Evolutionary conservation across 2,888 invertebrate species (phyloP), one percentile per base, ranked within the genome.

Genomic region (Cartodere bifasciata): DNA sequence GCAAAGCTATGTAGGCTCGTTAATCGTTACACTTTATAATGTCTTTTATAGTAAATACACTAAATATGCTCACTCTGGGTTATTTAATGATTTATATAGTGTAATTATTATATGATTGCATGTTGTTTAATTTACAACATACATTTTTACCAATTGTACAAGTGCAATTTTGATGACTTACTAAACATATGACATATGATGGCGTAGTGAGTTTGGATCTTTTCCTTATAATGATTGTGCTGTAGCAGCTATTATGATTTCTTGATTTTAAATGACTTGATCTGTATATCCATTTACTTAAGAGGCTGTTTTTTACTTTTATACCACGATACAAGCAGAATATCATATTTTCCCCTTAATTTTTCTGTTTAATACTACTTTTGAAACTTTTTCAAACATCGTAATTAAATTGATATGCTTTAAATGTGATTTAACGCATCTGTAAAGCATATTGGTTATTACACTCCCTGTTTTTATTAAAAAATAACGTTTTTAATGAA

Each of bases 161-260:
- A 52, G 50, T 53, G 53, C 52, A 54, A 54, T 52, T 52, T 40
- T 52, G 50, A 52, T 52, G 52, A 52, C 51, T 47, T 48, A 42
- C 36, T 48, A 48, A 48, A 40, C 34, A 48, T 45, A 50, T 52
- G 51, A 51, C 49, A 51, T 52, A 53, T 53, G 52, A 55, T 56
- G 54, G 52, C 54, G 53, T 53, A 52, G 51, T 48, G 48, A 45
- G 48, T 50, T 44, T 49, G 45, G 37, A 33, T n/a, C n/a, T 45
- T 46, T 41, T 46, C 47, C 48, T 49, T 52, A 49, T 50, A 52
- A 50, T 56, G 55, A 54, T 53, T 54, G 54, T 53, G 54, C 54
- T 52, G 55, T 55, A 54, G 53, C 48, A 50, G 52, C 48, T 42
- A 23, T 28, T 34, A 33, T 31, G 47, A 44, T 51, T 53, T 48